A percentile compares a stretch with the other conserved stretches of the same genome.
Evolutionary conservation across 2,888 invertebrate species (phyloP).

Genomic region (Trichacis sp.): DNA sequence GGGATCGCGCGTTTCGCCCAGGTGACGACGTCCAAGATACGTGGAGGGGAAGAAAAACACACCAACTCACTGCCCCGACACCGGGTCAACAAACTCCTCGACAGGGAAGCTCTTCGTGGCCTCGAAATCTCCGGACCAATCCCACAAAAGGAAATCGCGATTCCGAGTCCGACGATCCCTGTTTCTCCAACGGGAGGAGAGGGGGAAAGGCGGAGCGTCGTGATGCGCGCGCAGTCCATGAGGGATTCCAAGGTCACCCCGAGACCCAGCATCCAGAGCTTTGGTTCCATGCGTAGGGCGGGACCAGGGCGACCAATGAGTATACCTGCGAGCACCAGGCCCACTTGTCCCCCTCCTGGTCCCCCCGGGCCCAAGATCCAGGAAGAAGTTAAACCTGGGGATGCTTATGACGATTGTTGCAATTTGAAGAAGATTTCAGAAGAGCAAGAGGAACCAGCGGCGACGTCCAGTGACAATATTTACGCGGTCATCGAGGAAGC

Average conservation of each 20-base stretch:
- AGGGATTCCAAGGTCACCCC: slow-evolving; percentile 71
- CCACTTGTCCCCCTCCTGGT: slow-evolving; percentile 82
- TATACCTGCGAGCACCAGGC: slow-evolving; percentile 76
- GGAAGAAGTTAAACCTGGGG: slow-evolving; percentile 65
- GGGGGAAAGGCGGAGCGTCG: slow-evolving; percentile 73
- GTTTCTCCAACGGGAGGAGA: slow-evolving; percentile 71
- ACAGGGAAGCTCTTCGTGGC: slow-evolving; percentile 79
- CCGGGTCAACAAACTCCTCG: slow-evolving; percentile 76
- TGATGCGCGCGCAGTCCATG: slow-evolving; percentile 87
- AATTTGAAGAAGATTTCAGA: slow-evolving; percentile 75
- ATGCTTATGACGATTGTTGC: slow-evolving; percentile 82
- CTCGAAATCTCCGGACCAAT: slow-evolving; percentile 89
- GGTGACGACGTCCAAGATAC: slow-evolving; percentile 68
- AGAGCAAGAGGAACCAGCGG: too few relatives aligned
- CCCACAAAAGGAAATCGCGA: slow-evolving; percentile 76
- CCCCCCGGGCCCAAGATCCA: slow-evolving; percentile 71
- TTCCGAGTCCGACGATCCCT: slow-evolving; percentile 74
- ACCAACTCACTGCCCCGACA: slow-evolving; percentile 74
- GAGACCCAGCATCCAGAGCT: slow-evolving; percentile 78
- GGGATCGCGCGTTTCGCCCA: slow-evolving; percentile 66
- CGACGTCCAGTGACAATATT: slow-evolving; percentile 79
- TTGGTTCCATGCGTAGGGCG: slow-evolving; percentile 86
- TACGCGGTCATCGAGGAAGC: slow-evolving; percentile 90
- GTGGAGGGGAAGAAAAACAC: slow-evolving; percentile 52
- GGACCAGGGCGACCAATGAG: slow-evolving; percentile 80